phyloP scores from a whole-genome alignment of 30 jellyfish, hydroid and myxozoan species.

The Morbakka virulenta region DNA sequence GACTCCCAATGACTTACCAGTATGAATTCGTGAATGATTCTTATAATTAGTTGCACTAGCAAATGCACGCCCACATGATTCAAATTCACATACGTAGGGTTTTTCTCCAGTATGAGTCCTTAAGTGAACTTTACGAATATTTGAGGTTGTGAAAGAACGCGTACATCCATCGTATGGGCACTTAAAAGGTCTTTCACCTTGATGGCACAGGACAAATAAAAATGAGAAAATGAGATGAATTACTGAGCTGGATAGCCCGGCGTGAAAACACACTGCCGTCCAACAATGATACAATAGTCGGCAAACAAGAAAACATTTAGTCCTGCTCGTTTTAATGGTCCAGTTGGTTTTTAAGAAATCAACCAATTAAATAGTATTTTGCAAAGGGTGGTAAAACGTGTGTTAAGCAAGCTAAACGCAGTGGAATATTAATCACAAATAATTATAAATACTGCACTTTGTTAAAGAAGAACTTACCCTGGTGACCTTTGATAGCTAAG shows the following conservation, averaged over 20 bases:
- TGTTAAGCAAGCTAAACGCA: too few species aligned
- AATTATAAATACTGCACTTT: too few species aligned
- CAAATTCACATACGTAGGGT: constrained; percentile 93
- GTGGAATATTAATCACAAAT: too few species aligned
- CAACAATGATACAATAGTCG: too few species aligned
- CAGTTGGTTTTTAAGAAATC: too few species aligned
- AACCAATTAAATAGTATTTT: too few species aligned
- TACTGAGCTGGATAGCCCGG: neutral
- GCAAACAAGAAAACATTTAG: too few species aligned
- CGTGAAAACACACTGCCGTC: neutral
- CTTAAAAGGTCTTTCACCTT: constrained; percentile 93
- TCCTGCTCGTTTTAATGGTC: too few species aligned
- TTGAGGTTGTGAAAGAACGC: constrained; percentile 93
- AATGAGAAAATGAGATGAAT: neutral
- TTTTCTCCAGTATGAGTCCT: constrained; percentile 97
- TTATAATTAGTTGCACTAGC: constrained; percentile 98
- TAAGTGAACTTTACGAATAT: constrained; percentile 89
- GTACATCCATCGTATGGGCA: constrained; percentile 89
- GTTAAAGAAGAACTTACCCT: too few species aligned
- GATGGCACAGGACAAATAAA: neutral
- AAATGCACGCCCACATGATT: constrained; percentile 84
- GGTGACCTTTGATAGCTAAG: too few species aligned
- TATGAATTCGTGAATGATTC: constrained; percentile 91
- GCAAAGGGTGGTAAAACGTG: too few species aligned
- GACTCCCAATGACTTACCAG: constrained; percentile 72